Evolutionary conservation across 2,797 vertebrate species (phyloP).

Genomic region (Leuciscus waleckii): DNA sequence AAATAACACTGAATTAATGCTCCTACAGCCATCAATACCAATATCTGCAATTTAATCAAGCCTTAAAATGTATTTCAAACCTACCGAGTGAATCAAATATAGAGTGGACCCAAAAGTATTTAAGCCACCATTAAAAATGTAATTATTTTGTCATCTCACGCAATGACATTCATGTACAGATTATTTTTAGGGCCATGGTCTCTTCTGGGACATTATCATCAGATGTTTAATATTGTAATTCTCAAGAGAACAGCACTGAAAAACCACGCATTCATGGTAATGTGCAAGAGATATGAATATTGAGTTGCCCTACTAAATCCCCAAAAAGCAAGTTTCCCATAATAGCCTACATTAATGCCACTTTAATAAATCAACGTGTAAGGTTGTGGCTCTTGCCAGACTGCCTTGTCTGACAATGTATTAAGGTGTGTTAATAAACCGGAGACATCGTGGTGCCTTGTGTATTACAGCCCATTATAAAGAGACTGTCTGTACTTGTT

Average conservation of each 20-base stretch:
- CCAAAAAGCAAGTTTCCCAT: constrained; percentile 1
- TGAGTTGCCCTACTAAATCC: background rate
- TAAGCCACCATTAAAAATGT: background rate
- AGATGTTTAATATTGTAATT: background rate
- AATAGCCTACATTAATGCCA: constrained; percentile 4
- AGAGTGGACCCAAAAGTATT: background rate
- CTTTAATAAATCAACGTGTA: background rate
- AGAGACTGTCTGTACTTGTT: constrained; percentile 30
- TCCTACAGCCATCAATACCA: background rate
- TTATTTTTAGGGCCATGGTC: background rate
- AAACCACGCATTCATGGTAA: background rate
- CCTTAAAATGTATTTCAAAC: background rate
- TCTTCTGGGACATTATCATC: background rate
- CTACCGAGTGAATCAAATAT: background rate
- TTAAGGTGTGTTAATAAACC: constrained; percentile 36
- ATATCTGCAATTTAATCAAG: background rate
- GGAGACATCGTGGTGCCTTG: constrained; percentile 39
- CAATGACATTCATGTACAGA: background rate
- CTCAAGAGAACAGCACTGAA: background rate
- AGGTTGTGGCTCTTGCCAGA: constrained; percentile 17
- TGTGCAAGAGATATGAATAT: background rate
- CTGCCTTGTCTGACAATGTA: constrained; percentile 20
- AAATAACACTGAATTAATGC: background rate
- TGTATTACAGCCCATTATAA: constrained; percentile 37
- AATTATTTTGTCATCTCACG: background rate